A percentile compares a stretch with the other conserved stretches of the same genome.
Conservation (phyloP, 2,888 invertebrate genomes). For the Ferrisia virgata region DNA sequence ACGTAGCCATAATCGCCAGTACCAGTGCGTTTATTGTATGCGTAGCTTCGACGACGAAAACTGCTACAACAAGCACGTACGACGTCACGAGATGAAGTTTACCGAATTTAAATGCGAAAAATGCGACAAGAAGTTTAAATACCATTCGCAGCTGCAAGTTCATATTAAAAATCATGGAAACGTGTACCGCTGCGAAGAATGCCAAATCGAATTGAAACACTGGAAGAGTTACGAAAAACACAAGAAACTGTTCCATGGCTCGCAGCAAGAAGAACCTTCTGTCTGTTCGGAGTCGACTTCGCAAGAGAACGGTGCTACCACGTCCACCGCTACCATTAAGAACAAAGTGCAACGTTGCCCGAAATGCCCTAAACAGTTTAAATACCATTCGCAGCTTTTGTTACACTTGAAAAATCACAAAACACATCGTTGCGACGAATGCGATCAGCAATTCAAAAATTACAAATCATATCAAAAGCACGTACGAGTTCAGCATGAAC, state of each 20-base stretch:
- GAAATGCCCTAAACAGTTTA: neutral
- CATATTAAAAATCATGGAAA: neutral
- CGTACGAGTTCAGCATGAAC: neutral
- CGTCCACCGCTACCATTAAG: neutral
- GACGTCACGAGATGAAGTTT: neutral
- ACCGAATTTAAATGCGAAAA: neutral
- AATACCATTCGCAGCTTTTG: constrained; percentile 1
- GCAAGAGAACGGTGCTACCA: neutral
- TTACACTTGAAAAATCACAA: neutral
- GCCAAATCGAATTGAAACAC: neutral
- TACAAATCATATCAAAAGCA: neutral
- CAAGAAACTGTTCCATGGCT: neutral
- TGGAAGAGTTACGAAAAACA: constrained; percentile 6
- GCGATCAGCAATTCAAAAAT: neutral
- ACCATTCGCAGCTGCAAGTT: neutral
- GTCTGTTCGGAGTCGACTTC: neutral
- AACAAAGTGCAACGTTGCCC: neutral
- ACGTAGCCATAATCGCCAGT: neutral
- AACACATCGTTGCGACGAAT: neutral
- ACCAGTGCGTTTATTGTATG: constrained; percentile 11
- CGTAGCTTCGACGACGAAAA: constrained; percentile 10
- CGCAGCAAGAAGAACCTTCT: neutral
- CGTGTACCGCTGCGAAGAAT: neutral
- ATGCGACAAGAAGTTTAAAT: constrained; percentile 1
- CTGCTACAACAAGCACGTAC: neutral